Base-by-base conservation (phyloP, 1,140 invertebrate genomes). In the Choristoneura fumiferana region DNA sequence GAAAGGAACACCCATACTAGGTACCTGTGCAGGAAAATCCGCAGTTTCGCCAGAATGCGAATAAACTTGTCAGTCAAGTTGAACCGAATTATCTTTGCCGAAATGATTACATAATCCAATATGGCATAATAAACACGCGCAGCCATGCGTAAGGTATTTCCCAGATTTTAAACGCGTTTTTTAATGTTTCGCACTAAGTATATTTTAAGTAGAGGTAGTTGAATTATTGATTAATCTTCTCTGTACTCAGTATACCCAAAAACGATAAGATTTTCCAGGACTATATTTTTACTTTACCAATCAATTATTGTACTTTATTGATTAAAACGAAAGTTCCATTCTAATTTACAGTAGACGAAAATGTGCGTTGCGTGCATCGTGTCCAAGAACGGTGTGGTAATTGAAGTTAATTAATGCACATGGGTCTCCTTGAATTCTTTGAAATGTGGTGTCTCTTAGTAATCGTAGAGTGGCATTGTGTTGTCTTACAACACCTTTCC, bases 61-160 rank as follows among this genome's bases (percentile, higher is more conserved):
- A 5, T 29, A 29, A 29, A 49, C 17, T 33, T 29, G 43, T n/a
- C 43, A 3, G 17, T 29, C 43, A 29, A 29, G 17, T 29, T 29
- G 17, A 12, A 6, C 17, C 17, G n/a, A 13, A 49, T 49, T 49
- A 29, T 29, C 18, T 22, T 18, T 17, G 5, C 17, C 43, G 43
- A 22, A 49, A 22, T 49, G 4, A 18, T 49, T 49, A 18, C 43
- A 49, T n/a, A 49, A 49, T 33, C 10, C 8, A 6, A 18, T 29
- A n/a, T 49, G 43, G 22, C 18, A 49, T 49, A 49, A 49, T 49
- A 13, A 49, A n/a, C 43, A 49, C 17, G 40, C n/a, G n/a, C n/a
- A n/a, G 40, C 8, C 43, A 17, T 13, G 43, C 1, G 18, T 29
- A 29, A 29, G 22, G 22, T 29, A n/a, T n/a, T n/a, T n/a, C n/a